A percentile compares a stretch with the other conserved stretches of the same genome.
phyloP scores from a whole-genome alignment of 2,797 vertebrate species.

The Sorex maritimensis region DNA sequence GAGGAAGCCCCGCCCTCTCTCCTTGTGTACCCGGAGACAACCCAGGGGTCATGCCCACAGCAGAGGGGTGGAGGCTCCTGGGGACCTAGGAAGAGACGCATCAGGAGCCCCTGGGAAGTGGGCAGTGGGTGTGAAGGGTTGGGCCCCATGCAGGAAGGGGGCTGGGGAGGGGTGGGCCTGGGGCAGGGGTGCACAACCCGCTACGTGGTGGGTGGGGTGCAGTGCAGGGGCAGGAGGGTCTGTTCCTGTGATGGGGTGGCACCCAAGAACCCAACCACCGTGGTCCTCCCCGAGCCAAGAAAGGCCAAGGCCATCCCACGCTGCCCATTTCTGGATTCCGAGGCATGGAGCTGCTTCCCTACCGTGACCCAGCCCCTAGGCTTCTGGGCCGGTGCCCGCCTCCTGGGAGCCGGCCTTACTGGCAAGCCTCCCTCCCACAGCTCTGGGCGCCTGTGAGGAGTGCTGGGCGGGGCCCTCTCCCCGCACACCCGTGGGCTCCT shows the following conservation, averaged over 20 bases:
- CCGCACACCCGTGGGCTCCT: neutral
- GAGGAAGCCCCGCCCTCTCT: neutral
- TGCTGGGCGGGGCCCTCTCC: no score
- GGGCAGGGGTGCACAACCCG: no score
- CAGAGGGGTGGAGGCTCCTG: neutral
- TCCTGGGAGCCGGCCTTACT: constrained; percentile 42
- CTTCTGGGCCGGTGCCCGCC: constrained; percentile 51
- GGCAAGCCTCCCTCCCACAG: neutral
- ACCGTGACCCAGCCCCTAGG: constrained; percentile 13
- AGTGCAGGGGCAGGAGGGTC: neutral
- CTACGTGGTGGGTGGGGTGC: no score
- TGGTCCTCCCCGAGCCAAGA: neutral
- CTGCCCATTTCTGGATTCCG: neutral
- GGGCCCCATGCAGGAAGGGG: neutral
- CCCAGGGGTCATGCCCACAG: no score
- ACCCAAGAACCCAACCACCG: neutral
- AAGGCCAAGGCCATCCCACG: neutral
- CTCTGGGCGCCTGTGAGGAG: neutral
- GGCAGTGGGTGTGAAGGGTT: no score
- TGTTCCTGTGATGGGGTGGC: neutral
- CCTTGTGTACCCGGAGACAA: no score
- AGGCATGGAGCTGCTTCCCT: neutral
- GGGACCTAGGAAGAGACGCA: neutral
- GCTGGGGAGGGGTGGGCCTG: rapidly evolving
- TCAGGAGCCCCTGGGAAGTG: no score